Conservation (phyloP, 2,113 vertebrate genomes). For the Gyps fulvus region DNA sequence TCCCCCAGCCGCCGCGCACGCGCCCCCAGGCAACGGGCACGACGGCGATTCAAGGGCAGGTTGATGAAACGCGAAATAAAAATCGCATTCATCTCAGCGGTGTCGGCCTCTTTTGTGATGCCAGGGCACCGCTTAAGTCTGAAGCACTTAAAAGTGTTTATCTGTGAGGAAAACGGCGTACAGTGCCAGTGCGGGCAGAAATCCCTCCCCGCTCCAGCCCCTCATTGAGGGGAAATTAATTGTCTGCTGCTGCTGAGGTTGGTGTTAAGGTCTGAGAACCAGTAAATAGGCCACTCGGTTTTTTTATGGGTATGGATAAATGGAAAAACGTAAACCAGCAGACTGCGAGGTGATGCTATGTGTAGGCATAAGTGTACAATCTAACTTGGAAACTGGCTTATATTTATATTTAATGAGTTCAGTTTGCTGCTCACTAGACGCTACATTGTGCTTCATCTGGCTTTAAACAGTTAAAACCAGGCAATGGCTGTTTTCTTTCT, state of each 20-base stretch:
- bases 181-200: not conserved
- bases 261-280: not conserved
- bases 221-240: not conserved
- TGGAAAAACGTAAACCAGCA: not conserved
- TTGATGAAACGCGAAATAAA: not conserved
- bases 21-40: not conserved
- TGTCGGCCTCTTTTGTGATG: not conserved
- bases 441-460: not conserved
- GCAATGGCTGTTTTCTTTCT: not conserved
- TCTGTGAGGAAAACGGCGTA: not conserved
- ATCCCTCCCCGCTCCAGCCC: not conserved
- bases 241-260: not conserved
- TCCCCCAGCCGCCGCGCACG: not conserved
- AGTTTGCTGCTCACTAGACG: not conserved
- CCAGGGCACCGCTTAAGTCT: not conserved
- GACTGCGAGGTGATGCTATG: not conserved
- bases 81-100: not conserved
- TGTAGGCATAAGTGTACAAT: not conserved
- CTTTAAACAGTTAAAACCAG: not conserved
- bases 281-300: not conserved
- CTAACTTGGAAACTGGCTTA: not conserved
- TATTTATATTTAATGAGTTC: not conserved
- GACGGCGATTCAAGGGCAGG: not conserved
- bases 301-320: rapidly evolving
- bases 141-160: not conserved